Evolutionary conservation across 2,888 invertebrate genomes (phyloP), one percentile per base, ranked within the genome.

Genomic region (Cylloceria caligata): DNA sequence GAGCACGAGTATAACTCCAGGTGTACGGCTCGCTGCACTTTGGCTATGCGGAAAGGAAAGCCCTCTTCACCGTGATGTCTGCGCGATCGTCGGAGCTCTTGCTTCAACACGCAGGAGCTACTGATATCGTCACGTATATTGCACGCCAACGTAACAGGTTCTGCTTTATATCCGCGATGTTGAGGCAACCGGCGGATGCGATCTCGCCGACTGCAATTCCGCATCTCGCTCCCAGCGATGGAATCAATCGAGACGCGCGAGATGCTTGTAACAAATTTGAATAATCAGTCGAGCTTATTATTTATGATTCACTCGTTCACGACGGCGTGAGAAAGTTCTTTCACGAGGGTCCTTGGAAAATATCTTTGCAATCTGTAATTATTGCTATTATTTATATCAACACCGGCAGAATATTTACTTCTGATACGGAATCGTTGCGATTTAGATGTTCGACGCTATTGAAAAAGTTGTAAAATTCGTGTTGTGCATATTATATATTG

Each of bases 21-120:
- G 62, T 75, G 84, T 85, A 92, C 89, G 92, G 90, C 92, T 92
- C 87, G 91, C 89, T 92, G 92, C 92, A 90, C 90, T 88, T 89
- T 88, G 91, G 87, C 90, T 92, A 92, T 92, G 92, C 92, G 92
- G 92, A 92, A 92, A 92, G 92, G 90, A 92, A 91, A 91, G 91
- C 89, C 72, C 88, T 88, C 88, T 87, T 89, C 89, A 85, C 81
- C 85, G 71, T 71, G 67, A 80, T 77, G 78, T 71, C 76, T 68
- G 64, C 74, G 67, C 42, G 45, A 45, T 30, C 71, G 55, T 45
- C 75, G 42, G 39, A 27, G 45, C 73, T 73, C 78, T 42, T 16
- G 57, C 47, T 68, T 47, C 36, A 42, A 21, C 76, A 65, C 65
- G 71, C 76, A 62, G 67, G 52, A 36, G 67, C 52, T 45, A 67